Evolutionary conservation across 2,113 vertebrate species (phyloP), one percentile per base, ranked within the genome.

Genomic region (Porphyrio hochstetteri): DNA sequence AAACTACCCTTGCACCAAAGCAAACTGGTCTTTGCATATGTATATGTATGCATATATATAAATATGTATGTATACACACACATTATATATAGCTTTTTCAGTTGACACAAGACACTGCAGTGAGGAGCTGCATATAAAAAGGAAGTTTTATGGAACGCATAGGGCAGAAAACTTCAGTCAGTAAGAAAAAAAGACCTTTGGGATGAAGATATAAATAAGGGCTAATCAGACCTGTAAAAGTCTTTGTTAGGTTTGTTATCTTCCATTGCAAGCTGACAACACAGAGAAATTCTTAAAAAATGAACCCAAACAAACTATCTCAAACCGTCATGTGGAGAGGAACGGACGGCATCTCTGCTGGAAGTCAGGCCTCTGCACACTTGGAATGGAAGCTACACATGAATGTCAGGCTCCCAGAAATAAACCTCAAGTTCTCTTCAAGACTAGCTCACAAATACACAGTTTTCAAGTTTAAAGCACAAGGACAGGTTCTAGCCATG

Each of bases 31-130:
- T 90, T 35, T 88, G 92, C 82, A 75, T 70, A 81, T 91, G 80
- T 9, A 56, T 60, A 46, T n/a, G 44, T 42, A 52, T 69, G 88
- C 71, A 74, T 42, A 56, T 69, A 64, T 31, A 94, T 96, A 90
- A 87, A 93, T 96, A 81, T 89, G 83, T 38, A 96, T 94, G 84
- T 31, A 70, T 36, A 82, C 83, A 94, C 48, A 72, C 70, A 83
- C 31, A 55, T 79, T 92, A 94, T 91, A 95, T 92, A 92, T 86
- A 91, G 89, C 92, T 82, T 91, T 90, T 87, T 52, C 68, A 46
- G 68, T 16, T 90, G 90, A 93, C 93, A 76, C 70, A 52, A 93
- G 79, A 81, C 11, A 38, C 82, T 89, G 42, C 42, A 57, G 48
- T 27, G 60, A 81, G 76, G 77, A 85, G 57, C 81, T 46, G 23